Percentiles rank a stretch among this genome's conserved stretches.
phyloP scores from a whole-genome alignment of 2,888 invertebrate genomes.

The Caradrina kadenii region DNA sequence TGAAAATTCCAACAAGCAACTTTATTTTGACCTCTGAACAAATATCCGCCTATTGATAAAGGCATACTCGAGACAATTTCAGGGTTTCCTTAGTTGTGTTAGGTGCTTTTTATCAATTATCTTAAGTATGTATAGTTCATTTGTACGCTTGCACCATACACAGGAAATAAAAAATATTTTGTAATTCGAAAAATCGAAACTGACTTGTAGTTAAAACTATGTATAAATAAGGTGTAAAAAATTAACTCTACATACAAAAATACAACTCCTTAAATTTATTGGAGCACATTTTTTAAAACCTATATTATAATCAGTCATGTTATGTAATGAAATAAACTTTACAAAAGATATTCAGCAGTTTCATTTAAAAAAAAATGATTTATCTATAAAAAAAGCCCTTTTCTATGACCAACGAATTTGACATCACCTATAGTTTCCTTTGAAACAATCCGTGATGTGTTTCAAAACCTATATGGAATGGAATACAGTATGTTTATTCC shows the following conservation, averaged over 20 bases:
- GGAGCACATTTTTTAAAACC: no score
- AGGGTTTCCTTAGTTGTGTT: background rate
- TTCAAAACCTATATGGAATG: no score
- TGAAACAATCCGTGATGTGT: no score
- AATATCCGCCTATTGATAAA: slow-evolving; percentile 22
- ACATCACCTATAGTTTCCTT: no score
- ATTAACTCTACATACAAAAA: no score
- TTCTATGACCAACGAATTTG: no score
- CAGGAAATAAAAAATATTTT: slow-evolving; percentile 2
- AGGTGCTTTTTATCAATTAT: slow-evolving; percentile 4
- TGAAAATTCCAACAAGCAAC: no score
- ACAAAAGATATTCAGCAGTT: slow-evolving; percentile 9
- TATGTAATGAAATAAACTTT: slow-evolving; percentile 23
- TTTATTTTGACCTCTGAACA: background rate
- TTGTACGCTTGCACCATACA: slow-evolving; percentile 3
- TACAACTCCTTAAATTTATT: no score
- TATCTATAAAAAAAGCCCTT: no score
- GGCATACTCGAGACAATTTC: background rate
- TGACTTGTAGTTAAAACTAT: slow-evolving; percentile 1
- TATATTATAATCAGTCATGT: slow-evolving; percentile 1
- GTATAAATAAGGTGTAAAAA: no score
- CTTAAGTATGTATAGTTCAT: background rate
- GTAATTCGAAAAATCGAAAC: slow-evolving; percentile 14
- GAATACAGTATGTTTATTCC: no score
- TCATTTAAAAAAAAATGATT: slow-evolving; percentile 11